A percentile compares a stretch with the other conserved stretches of the same genome.
phyloP scores from a whole-genome alignment of 2,797 vertebrate species.

The Synaphobranchus kaupii region DNA sequence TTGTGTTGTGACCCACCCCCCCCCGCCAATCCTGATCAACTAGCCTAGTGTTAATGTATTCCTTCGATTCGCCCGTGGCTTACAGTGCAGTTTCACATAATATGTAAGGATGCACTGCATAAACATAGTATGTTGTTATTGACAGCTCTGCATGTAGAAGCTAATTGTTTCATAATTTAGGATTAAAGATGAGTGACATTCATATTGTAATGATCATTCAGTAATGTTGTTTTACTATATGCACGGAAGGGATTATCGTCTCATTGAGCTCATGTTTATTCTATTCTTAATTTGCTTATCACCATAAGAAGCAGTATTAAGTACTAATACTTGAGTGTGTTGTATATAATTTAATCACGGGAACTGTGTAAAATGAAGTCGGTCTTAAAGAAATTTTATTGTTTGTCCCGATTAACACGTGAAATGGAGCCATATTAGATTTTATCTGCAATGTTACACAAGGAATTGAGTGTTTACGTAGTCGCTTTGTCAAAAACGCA shows the following conservation, averaged over 20 bases:
- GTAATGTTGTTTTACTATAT: background rate
- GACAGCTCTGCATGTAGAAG: background rate
- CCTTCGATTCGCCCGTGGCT: background rate
- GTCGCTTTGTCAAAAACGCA: background rate
- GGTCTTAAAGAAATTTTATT: background rate
- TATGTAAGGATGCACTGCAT: too few relatives aligned
- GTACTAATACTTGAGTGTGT: background rate
- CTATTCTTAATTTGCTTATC: background rate
- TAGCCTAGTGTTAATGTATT: background rate
- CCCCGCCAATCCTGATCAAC: background rate
- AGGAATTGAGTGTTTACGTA: background rate
- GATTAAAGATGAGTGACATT: background rate
- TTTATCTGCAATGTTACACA: background rate
- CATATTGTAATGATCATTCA: background rate
- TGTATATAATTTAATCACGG: background rate
- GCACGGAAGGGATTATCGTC: background rate
- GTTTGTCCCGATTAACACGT: conserved; percentile 15
- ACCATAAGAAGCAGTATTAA: background rate
- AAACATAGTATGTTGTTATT: too few relatives aligned
- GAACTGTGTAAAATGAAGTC: background rate
- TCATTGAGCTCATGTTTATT: background rate
- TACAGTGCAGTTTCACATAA: background rate
- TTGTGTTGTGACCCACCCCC: background rate
- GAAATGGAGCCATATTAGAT: background rate
- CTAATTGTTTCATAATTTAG: too few relatives aligned